phyloP scores from a whole-genome alignment of 2,888 invertebrate species.

The Phymatocera aterrima region DNA sequence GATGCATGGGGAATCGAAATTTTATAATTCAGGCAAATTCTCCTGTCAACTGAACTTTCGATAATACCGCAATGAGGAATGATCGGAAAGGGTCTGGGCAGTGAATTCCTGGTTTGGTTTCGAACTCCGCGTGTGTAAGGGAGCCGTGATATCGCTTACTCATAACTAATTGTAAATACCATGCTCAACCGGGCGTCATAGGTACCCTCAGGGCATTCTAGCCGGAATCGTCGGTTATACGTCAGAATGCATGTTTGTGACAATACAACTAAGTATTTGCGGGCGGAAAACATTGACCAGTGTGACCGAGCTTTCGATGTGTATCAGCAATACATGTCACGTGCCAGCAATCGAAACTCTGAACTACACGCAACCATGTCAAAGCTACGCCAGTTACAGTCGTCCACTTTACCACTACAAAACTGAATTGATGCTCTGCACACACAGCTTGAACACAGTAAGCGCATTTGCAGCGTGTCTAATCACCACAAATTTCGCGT shows the following conservation, averaged over 20 bases:
- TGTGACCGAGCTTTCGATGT: neutral
- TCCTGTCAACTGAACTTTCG: too few species aligned
- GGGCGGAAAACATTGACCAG: slow-evolving; percentile 17
- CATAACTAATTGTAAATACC: neutral
- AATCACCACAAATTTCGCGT: slow-evolving; percentile 27
- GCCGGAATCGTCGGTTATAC: neutral
- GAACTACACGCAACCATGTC: neutral
- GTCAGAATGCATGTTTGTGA: slow-evolving; percentile 35
- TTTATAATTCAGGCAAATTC: too few species aligned
- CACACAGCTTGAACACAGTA: neutral
- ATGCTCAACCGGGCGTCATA: neutral
- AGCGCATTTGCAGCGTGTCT: neutral
- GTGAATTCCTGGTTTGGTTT: too few species aligned
- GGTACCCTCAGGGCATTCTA: neutral
- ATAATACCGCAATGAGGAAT: too few species aligned
- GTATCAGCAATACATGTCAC: slow-evolving; percentile 14
- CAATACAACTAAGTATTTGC: slow-evolving; percentile 37
- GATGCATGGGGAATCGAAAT: too few species aligned
- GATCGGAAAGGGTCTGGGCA: too few species aligned
- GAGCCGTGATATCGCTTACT: neutral
- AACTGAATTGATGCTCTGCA: slow-evolving; percentile 17
- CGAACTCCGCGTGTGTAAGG: neutral
- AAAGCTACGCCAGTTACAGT: neutral
- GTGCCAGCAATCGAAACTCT: slow-evolving; percentile 18
- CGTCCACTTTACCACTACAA: neutral